Evolutionary conservation across 2,113 vertebrate species (phyloP).

Genomic region (Eubucco bourcierii): DNA sequence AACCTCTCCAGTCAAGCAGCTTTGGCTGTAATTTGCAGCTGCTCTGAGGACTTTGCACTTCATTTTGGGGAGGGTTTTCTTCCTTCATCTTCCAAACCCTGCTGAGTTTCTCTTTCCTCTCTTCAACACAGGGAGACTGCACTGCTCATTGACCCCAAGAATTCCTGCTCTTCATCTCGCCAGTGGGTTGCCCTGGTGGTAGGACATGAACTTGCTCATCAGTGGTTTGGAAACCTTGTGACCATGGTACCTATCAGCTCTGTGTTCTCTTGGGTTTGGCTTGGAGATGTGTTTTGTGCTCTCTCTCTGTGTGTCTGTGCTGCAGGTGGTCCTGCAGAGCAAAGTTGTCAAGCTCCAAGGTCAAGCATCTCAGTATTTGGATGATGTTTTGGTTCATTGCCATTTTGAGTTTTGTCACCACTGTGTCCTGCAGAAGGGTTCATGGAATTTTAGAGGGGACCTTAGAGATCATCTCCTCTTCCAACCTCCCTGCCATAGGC

Average conservation of each 20-base stretch:
- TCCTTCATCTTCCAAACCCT: neutral
- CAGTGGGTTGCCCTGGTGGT: constrained; percentile 99
- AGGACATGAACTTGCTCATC: constrained; percentile 96
- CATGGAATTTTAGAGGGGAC: too few species aligned
- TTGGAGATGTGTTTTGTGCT: neutral
- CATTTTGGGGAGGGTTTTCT: neutral
- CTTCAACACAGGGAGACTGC: constrained; percentile 88
- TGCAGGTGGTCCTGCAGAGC: neutral
- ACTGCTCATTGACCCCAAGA: constrained; percentile 95
- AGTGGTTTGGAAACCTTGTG: constrained; percentile 99
- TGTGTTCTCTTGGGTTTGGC: neutral
- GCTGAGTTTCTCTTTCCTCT: neutral
- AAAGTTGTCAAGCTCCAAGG: too few species aligned
- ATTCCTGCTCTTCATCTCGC: constrained; percentile 95
- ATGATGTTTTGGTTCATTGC: too few species aligned
- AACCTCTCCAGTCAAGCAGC: neutral
- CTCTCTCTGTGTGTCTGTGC: neutral
- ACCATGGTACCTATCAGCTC: constrained; percentile 90
- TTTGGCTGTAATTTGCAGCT: neutral
- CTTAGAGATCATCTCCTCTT: too few species aligned
- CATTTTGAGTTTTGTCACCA: too few species aligned
- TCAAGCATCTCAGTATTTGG: too few species aligned
- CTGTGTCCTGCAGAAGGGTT: too few species aligned
- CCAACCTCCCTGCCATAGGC: too few species aligned
- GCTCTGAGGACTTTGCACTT: neutral